Conservation (phyloP, 2,113 vertebrate genomes). For the Alaudala cheleensis region DNA sequence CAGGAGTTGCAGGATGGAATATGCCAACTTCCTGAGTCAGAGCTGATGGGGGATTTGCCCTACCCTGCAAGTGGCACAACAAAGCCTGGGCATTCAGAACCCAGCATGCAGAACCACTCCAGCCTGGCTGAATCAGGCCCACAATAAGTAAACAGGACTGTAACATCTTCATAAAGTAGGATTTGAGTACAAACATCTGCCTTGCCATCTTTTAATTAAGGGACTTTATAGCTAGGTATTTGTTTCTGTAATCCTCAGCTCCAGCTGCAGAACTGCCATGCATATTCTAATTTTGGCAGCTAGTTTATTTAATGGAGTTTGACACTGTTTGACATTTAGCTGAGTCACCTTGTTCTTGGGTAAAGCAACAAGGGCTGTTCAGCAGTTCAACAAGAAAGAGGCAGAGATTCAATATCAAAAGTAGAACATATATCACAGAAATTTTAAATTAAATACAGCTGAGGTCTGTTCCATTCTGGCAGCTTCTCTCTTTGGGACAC, state of each 20-base stretch:
- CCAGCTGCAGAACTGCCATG: slow-evolving; percentile 30
- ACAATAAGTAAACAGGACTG: not conserved
- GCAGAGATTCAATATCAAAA: slow-evolving; percentile 9
- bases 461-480: not conserved
- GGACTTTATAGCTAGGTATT: slow-evolving; percentile 30
- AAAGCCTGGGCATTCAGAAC: not conserved
- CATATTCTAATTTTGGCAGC: slow-evolving; percentile 40
- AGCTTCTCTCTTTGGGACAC: slow-evolving; percentile 13
- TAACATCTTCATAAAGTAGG: slow-evolving; percentile 5
- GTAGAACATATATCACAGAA: slow-evolving; percentile 17
- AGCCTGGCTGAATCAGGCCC: not conserved
- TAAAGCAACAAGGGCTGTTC: slow-evolving; percentile 43
- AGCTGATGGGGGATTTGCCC: not conserved
- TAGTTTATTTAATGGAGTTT: slow-evolving; percentile 44
- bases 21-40: not conserved
- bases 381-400: slow-evolving; percentile 29
- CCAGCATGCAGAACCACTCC: not conserved
- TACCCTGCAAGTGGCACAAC: not conserved
- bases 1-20: accelerated
- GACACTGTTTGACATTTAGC: slow-evolving; percentile 54
- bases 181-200: slow-evolving; percentile 53
- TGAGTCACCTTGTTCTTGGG: slow-evolving; percentile 43
- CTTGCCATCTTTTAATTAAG: slow-evolving; percentile 31
- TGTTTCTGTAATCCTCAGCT: not conserved
- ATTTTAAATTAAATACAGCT: slow-evolving; percentile 29